Evolutionary conservation across 2,113 vertebrate genomes (phyloP), one percentile per base, ranked within the genome.

Genomic region (Xiphias gladius): DNA sequence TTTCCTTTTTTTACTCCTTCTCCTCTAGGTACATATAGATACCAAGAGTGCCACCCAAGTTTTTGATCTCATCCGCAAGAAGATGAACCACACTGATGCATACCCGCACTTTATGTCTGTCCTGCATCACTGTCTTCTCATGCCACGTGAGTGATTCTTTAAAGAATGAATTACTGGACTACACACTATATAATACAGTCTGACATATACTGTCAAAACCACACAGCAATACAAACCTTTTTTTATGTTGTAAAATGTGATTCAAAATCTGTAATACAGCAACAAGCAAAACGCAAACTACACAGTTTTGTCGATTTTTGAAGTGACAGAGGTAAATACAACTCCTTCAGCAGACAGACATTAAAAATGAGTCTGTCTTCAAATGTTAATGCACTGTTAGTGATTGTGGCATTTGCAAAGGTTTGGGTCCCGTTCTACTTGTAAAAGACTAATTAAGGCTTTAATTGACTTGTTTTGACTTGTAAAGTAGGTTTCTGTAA

Each of bases 21-120:
- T 75, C 37, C 24, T 89, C 37, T 85, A 99, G 99, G 96, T 97
- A 80, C 98, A 99, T 80, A 96, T 99, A 37, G 99, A 99, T 94
- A 99, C 97, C 41, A 99, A 99, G 94, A 99, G 99, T 83, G 97
- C 97, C 0, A 97, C 96, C 8, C 99, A 99, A 90, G 97, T 99
- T 94, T 99, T 99, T 7, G 99, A 99, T 69, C 96, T 99, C 80
- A 97, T 97, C 19, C 97, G 97, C 86, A 99, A 99, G 94, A 97
- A 97, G 92, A 95, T 99, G 95, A 99, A 97, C 54, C 97, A 99
- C 90, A 98, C 97, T 2, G 98, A 99, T 84, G 97, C 97, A 0
- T 98, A 98, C 87, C 98, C 98, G 67, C 98, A 99, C 96, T 98
- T 99, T 95, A 98, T 99, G 96, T 99, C 98, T 85, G 96, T 99